Percentiles rank a stretch among this genome's conserved stretches.
Conservation (phyloP, 2,797 vertebrate genomes). For the Syngnathus rostellatus region DNA sequence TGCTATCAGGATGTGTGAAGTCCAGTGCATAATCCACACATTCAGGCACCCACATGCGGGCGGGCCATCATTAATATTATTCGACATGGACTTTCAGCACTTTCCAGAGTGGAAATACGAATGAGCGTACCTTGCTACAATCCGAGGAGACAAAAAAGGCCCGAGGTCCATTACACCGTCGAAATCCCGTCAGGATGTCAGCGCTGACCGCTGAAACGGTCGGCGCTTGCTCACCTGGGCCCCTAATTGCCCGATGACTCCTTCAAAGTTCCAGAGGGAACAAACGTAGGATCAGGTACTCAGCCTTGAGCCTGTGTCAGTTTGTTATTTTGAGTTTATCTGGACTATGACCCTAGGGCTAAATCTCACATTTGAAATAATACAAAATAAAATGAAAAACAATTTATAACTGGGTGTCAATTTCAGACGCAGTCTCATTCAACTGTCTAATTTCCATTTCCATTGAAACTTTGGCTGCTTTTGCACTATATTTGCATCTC, state of each 20-base stretch:
- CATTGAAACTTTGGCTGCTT: not conserved
- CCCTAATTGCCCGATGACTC: slow-evolving; percentile 61
- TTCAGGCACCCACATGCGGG: slow-evolving; percentile 42
- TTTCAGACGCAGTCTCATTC: not conserved
- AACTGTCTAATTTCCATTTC: not conserved
- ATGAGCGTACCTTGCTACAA: slow-evolving; percentile 27
- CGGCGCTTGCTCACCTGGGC: slow-evolving; percentile 54
- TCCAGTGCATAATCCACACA: slow-evolving; percentile 11
- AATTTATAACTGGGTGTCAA: not conserved
- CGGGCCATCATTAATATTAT: slow-evolving; percentile 36
- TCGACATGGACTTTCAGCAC: slow-evolving; percentile 43
- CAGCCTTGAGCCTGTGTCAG: slow-evolving; percentile 42
- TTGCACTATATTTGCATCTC: slow-evolving; percentile 4
- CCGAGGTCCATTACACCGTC: slow-evolving; percentile 44
- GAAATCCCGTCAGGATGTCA: slow-evolving; percentile 45
- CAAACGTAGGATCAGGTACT: slow-evolving; percentile 55
- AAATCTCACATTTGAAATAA: not conserved
- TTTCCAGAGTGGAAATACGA: slow-evolving; percentile 39
- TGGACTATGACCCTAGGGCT: not conserved
- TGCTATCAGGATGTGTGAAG: slow-evolving; percentile 34
- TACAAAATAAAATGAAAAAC: not conserved
- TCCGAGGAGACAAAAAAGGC: slow-evolving; percentile 43
- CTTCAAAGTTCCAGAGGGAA: slow-evolving; percentile 50
- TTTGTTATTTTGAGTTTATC: slow-evolving; percentile 30
- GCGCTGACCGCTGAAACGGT: slow-evolving; percentile 42